These are phyloP conservation scores for Eulemur rubriventer DNA, from an alignment of 2,797 vertebrate genomes.

Conservation along the genomic window DNA sequence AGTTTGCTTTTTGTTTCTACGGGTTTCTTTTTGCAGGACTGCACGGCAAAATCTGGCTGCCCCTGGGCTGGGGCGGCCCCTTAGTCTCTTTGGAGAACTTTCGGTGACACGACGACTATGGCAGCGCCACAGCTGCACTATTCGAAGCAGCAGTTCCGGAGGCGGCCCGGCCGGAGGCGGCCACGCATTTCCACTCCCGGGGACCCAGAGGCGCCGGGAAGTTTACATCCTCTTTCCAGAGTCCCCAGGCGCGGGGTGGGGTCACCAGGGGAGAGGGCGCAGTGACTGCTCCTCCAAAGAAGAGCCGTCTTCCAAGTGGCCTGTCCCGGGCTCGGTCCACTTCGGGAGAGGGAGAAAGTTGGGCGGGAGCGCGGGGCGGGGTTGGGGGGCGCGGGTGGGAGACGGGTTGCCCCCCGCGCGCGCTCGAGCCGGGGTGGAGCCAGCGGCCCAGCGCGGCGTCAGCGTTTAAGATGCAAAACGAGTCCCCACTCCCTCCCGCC, in stretches of 20 bases:
- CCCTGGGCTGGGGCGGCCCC: background rate
- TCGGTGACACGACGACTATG: background rate
- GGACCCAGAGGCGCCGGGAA: background rate
- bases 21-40: background rate
- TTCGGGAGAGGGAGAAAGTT: background rate
- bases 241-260: background rate
- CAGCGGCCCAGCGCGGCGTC: slow-evolving; percentile 70
- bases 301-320: background rate
- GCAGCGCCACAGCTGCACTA: background rate
- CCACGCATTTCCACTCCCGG: background rate
- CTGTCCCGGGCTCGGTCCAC: fast-evolving
- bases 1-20: background rate
- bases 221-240: background rate
- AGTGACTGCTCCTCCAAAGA: background rate
- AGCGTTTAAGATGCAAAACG: slow-evolving; percentile 66
- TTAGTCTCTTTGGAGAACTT: background rate
- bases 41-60: background rate
- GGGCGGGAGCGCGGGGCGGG: background rate
- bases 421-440: slow-evolving; percentile 13
- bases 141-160: background rate
- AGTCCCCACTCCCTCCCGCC: background rate
- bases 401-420: background rate
- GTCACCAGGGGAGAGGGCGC: background rate
- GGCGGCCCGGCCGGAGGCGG: too few relatives aligned
- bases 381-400: background rate